Conservation (phyloP, 2,797 vertebrate species). For the Peromyscus eremicus region DNA sequence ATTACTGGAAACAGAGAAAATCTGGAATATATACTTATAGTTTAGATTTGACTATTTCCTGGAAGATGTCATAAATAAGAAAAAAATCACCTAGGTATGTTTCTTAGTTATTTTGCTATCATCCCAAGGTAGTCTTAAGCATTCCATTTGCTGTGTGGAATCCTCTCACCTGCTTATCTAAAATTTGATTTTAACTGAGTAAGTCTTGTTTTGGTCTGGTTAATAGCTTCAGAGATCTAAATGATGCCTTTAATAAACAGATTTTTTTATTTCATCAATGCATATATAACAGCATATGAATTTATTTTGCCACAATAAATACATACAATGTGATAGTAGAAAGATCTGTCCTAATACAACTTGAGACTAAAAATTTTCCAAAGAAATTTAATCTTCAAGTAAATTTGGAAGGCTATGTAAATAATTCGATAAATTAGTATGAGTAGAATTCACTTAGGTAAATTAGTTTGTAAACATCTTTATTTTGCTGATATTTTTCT, state of each 20-base stretch:
- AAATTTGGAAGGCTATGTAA: background rate
- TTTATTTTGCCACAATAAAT: background rate
- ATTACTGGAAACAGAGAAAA: background rate
- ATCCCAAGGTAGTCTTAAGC: background rate
- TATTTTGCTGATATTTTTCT: background rate
- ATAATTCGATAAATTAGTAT: background rate
- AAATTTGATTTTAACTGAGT: background rate
- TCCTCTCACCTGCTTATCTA: background rate
- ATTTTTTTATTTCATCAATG: background rate
- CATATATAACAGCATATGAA: too few relatives aligned
- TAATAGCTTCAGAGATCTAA: background rate
- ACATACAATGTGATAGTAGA: background rate
- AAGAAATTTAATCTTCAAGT: background rate
- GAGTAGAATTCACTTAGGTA: background rate
- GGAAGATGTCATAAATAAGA: background rate
- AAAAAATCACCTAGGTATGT: background rate
- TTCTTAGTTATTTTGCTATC: background rate
- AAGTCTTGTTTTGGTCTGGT: background rate
- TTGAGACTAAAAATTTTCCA: background rate
- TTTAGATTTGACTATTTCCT: background rate
- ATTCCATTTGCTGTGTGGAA: background rate
- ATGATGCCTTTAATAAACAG: background rate
- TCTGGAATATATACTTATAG: background rate
- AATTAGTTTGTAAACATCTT: background rate
- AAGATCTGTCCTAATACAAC: background rate